Evolutionary conservation across 2,113 vertebrate species (phyloP).

Genomic region (Solea solea): DNA sequence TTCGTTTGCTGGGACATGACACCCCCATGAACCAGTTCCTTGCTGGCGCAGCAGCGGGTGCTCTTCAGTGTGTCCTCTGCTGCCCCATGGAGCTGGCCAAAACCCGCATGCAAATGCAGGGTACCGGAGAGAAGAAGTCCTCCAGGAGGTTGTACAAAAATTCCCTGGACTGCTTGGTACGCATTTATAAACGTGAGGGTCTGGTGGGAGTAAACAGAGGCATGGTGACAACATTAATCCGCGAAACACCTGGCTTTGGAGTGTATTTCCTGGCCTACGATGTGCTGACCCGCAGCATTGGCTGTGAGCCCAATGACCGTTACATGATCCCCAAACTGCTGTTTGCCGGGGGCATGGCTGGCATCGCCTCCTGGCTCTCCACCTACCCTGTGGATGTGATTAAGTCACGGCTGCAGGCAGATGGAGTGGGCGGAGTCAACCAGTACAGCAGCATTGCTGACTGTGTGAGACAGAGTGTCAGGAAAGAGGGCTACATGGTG

Average conservation of each 20-base stretch:
- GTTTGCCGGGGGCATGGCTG: conserved; percentile 92
- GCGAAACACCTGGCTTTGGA: conserved; percentile 94
- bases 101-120: conserved; percentile 97
- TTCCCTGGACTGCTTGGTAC: conserved; percentile 91
- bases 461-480: conserved; percentile 89
- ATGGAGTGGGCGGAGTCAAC: conserved; percentile 86
- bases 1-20: conserved; percentile 88
- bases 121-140: conserved; percentile 87
- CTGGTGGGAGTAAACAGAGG: conserved; percentile 90
- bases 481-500: conserved; percentile 89
- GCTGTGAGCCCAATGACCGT: conserved; percentile 88
- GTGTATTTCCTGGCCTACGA: conserved; percentile 96
- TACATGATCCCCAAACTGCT: conserved; percentile 94
- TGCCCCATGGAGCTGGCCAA: conserved; percentile 98
- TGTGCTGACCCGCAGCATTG: conserved; percentile 86
- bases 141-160: conserved; percentile 90
- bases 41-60: conserved; percentile 90
- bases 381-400: conserved; percentile 96
- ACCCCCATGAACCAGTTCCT: conserved; percentile 94
- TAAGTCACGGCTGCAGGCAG: conserved; percentile 95
- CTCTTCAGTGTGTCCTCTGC: conserved; percentile 94
- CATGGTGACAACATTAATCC: conserved; percentile 91
- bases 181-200: conserved; percentile 92
- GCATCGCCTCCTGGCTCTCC: conserved; percentile 93
- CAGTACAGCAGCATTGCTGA: conserved; percentile 90